Evolutionary conservation across 2,113 vertebrate genomes (phyloP).

Genomic region (Mesitornis unicolor): DNA sequence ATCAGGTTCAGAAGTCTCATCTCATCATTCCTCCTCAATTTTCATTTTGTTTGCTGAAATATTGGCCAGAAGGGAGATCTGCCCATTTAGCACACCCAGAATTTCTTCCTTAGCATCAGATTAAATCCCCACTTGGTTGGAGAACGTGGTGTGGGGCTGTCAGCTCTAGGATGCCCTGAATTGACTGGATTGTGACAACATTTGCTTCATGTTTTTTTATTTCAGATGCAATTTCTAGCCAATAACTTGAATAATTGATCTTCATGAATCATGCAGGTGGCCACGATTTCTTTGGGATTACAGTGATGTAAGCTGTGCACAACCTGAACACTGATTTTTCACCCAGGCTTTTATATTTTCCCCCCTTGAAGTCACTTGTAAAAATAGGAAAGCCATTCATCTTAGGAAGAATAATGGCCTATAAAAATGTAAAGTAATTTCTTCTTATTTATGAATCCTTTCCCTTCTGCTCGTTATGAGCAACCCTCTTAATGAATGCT

Average conservation of each 20-base stretch:
- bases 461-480: neutral
- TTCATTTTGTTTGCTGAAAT: neutral
- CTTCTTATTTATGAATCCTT: neutral
- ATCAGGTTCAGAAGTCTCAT: neutral
- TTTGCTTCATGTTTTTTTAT: neutral
- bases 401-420: neutral
- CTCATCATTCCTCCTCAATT: neutral
- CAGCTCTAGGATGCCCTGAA: neutral
- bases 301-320: neutral
- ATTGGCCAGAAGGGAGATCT: neutral
- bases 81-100: neutral
- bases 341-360: neutral
- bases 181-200: neutral
- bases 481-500: neutral
- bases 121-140: neutral
- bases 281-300: neutral
- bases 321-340: neutral
- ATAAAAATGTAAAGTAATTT: neutral
- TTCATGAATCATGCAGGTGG: neutral
- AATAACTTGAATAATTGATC: neutral
- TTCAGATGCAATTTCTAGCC: neutral
- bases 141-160: fast-evolving
- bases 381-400: neutral
- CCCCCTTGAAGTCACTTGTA: neutral
- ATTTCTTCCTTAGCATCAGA: neutral